Conservation (phyloP, 2,113 vertebrate genomes). For the Chionomys nivalis region DNA sequence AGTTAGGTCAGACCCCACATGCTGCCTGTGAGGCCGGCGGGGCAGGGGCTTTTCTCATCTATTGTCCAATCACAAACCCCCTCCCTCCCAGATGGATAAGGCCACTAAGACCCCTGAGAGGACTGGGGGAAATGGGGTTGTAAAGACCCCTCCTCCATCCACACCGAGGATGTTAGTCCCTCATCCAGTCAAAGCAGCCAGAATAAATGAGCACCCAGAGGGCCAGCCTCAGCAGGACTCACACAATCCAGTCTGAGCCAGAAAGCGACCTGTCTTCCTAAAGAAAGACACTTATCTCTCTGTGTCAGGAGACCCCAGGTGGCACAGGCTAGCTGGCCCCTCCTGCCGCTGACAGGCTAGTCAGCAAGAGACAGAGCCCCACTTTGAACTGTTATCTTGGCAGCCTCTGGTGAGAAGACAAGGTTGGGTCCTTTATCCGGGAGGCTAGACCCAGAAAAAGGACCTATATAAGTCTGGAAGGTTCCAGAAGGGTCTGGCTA, state of each 20-base stretch:
- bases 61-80: background rate
- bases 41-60: background rate
- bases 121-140: conserved; percentile 58
- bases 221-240: conserved; percentile 45
- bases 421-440: background rate
- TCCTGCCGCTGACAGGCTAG: background rate
- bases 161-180: conserved; percentile 35
- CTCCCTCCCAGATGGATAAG: background rate
- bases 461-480: background rate
- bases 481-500: background rate
- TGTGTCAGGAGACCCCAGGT: background rate
- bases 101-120: background rate
- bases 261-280: background rate
- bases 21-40: too few relatives aligned
- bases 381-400: background rate
- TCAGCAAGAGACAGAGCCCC: background rate
- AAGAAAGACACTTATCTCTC: background rate
- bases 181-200: conserved; percentile 82
- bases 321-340: background rate
- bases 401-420: background rate
- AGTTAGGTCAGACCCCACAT: background rate
- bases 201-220: conserved; percentile 48
- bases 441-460: background rate
- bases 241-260: background rate
- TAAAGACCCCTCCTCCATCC: conserved; percentile 69